Evolutionary conservation across 2,113 vertebrate genomes (phyloP).

Genomic region (Sceloporus undulatus): DNA sequence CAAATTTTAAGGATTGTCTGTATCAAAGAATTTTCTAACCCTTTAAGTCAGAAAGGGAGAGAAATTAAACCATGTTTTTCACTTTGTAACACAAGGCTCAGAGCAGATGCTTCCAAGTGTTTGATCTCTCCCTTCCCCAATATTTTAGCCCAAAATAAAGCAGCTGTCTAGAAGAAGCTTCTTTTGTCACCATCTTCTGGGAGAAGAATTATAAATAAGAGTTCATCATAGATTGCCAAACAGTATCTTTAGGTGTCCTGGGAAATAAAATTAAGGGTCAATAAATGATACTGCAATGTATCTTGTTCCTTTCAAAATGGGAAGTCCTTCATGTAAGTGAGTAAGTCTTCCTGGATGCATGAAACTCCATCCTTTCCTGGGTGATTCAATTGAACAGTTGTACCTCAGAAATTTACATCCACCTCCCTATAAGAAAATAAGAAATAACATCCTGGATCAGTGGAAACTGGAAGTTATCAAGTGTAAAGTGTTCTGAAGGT

Average conservation of each 20-base stretch:
- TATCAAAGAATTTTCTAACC: slow-evolving; percentile 40
- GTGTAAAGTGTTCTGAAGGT: not conserved
- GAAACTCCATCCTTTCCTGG: slow-evolving; percentile 97
- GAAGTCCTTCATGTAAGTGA: slow-evolving; percentile 97
- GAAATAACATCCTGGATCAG: slow-evolving; percentile 37
- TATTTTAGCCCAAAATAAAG: slow-evolving; percentile 71
- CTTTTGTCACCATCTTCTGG: slow-evolving; percentile 69
- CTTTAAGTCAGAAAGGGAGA: slow-evolving; percentile 62
- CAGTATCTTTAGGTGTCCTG: slow-evolving; percentile 35
- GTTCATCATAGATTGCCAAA: slow-evolving; percentile 61
- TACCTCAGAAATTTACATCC: slow-evolving; percentile 97
- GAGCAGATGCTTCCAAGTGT: slow-evolving; percentile 73
- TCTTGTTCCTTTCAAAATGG: slow-evolving; percentile 93
- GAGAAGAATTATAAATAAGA: slow-evolving; percentile 76
- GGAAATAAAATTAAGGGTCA: slow-evolving; percentile 85
- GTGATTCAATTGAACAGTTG: slow-evolving; percentile 94
- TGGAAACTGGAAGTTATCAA: not conserved
- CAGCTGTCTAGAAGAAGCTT: slow-evolving; percentile 66
- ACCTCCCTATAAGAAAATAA: slow-evolving; percentile 85
- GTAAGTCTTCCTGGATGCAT: slow-evolving; percentile 98
- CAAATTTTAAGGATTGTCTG: slow-evolving; percentile 19
- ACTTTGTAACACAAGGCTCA: slow-evolving; percentile 79
- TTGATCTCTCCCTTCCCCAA: slow-evolving; percentile 53
- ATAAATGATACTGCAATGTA: slow-evolving; percentile 98
- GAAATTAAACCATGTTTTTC: slow-evolving; percentile 68